phyloP scores from a whole-genome alignment of 2,888 invertebrate species.

The Dastarcus helophoroides region DNA sequence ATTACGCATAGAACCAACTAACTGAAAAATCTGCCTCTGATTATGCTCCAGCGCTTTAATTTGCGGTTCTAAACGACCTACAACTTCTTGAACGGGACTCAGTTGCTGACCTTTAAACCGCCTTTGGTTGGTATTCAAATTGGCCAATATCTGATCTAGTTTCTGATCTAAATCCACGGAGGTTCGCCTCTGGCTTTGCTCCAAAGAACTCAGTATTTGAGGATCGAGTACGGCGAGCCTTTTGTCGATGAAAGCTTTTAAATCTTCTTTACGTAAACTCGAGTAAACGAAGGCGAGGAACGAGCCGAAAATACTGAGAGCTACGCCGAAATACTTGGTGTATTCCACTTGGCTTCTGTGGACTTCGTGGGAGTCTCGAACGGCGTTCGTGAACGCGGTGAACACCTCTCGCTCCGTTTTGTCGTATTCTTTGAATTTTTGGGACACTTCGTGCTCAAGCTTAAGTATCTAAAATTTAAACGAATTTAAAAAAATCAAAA shows the following conservation, averaged over 20 bases:
- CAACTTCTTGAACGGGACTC: too few relatives aligned
- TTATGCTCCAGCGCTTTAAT: too few relatives aligned
- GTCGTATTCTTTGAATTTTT: constrained; percentile 54
- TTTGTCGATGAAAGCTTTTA: constrained; percentile 19
- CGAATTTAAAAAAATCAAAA: constrained; percentile 3
- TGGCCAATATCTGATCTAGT: too few relatives aligned
- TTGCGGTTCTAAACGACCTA: too few relatives aligned
- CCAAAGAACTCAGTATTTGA: too few relatives aligned
- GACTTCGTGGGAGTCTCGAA: constrained; percentile 72
- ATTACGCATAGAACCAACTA: too few relatives aligned
- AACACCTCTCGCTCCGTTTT: constrained; percentile 65
- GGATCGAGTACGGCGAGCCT: too few relatives aligned
- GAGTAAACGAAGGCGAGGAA: constrained; percentile 31
- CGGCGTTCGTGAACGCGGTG: constrained; percentile 58
- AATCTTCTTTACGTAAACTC: constrained; percentile 29
- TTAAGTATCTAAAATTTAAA: constrained; percentile 45
- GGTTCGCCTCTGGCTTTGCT: too few relatives aligned
- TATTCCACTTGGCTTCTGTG: constrained; percentile 71
- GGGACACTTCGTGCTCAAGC: constrained; percentile 50
- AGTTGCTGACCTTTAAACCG: too few relatives aligned
- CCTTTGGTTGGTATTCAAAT: too few relatives aligned
- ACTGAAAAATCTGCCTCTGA: too few relatives aligned
- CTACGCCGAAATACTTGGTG: constrained; percentile 64
- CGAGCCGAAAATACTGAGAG: constrained; percentile 32
- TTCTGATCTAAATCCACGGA: too few relatives aligned